Evolutionary conservation across 2,888 invertebrate species (phyloP).

Genomic region (Frankliniella fusca): DNA sequence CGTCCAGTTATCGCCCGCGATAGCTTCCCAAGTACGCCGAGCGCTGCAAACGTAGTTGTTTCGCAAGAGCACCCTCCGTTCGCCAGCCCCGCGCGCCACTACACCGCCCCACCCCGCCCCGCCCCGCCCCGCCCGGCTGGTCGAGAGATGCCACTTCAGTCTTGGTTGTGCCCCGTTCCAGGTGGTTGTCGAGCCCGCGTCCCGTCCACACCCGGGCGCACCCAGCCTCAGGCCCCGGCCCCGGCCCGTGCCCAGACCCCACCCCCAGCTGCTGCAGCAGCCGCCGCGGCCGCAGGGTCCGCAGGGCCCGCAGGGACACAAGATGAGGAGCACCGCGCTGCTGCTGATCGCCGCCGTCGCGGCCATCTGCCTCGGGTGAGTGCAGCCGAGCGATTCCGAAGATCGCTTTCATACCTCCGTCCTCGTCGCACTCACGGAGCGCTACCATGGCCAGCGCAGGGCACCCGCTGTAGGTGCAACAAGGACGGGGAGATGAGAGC

Average conservation of each 20-base stretch:
- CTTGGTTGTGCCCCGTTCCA: background rate
- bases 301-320: background rate
- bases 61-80: background rate
- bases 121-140: background rate
- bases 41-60: background rate
- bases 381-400: too few relatives aligned
- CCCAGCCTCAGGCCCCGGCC: background rate
- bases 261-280: background rate
- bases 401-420: too few relatives aligned
- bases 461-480: too few relatives aligned
- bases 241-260: background rate
- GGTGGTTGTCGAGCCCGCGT: background rate
- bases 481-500: too few relatives aligned
- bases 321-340: slow-evolving; percentile 1
- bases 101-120: background rate
- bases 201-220: background rate
- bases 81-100: background rate
- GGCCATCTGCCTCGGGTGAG: slow-evolving; percentile 2
- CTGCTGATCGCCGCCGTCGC: slow-evolving; percentile 1
- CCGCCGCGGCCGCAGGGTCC: background rate
- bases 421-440: too few relatives aligned
- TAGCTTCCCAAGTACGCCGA: background rate
- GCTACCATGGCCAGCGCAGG: too few relatives aligned
- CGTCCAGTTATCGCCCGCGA: too few relatives aligned
- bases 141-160: background rate